Evolutionary conservation across 2,888 invertebrate species (phyloP), one percentile per base, ranked within the genome.

Genomic region (Xanthorhoe spadicearia): DNA sequence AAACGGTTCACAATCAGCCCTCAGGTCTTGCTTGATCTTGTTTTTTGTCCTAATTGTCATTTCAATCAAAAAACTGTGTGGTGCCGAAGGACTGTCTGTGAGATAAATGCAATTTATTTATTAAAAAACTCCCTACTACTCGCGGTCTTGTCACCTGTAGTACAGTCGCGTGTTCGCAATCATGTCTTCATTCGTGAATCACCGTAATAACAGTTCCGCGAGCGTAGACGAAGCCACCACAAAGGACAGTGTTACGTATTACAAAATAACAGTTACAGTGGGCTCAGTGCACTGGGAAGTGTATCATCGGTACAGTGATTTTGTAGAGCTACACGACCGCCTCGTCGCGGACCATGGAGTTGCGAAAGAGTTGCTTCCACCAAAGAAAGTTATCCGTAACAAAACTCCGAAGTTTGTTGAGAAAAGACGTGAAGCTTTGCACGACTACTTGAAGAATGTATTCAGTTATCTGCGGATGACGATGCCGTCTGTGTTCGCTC

Each of bases 371-470:
- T 93, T 98, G 66, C 89, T 99, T 15, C 99, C 99, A 10, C 98
- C 98, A 0, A 99, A 99, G 88, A 98, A 98, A 91, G 94, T 98
- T 3, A 96, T 98, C 77, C 96, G 98, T 0, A 98, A 98, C 82
- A 97, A 97, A 86, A 97, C 97, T 71, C 97, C 97, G 0, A 94
- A 95, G 63, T 99, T 99, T 83, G 94, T 99, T 1, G 97, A 97
- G 81, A 96, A 96, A 78, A 94, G 99, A 61, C 95, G 97, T 66
- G 94, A 95, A 71, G 97, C 96, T 15, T 90, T 99, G 49, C 96
- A 97, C 85, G 94, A 94, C 56, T 99, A 99, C 87, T 92, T 99
- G 55, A 95, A 95, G 78, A 95, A 95, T 73, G 94, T 98, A 10
- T 94, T 98, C 55, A 95, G 94, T 70, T 96, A 96, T 81, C 92